These are phyloP conservation scores for Clarias platycephalus DNA, from an alignment of 2,797 vertebrate species.

Conservation along the genomic window DNA sequence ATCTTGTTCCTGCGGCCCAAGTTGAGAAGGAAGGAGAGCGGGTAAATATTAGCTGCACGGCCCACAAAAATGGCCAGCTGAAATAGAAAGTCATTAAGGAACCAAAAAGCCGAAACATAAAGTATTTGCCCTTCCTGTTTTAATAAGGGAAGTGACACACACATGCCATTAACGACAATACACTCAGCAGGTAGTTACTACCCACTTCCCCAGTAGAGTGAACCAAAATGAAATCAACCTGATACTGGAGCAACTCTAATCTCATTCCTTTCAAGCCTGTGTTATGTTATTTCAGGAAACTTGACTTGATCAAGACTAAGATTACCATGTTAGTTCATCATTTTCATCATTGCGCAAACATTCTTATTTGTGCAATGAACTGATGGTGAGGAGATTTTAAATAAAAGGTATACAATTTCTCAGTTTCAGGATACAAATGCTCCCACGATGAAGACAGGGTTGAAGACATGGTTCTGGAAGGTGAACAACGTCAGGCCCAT, in stretches of 20 bases:
- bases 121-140: constrained; percentile 1
- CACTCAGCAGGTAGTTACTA: neutral
- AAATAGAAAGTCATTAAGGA: constrained; percentile 65
- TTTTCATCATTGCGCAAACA: neutral
- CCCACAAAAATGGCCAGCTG: constrained; percentile 94
- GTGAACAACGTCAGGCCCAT: constrained; percentile 97
- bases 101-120: neutral
- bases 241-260: neutral
- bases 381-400: neutral
- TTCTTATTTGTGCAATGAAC: neutral
- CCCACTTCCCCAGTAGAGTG: constrained; percentile 10
- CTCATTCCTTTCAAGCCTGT: neutral
- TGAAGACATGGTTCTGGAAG: constrained; percentile 94
- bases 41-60: constrained; percentile 96
- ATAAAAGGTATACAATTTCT: neutral
- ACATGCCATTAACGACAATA: neutral
- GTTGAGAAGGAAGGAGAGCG: constrained; percentile 93
- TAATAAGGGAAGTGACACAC: neutral
- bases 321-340: no score
- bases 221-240: constrained; percentile 13
- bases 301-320: neutral
- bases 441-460: constrained; percentile 88
- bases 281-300: neutral
- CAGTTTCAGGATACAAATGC: constrained; percentile 90
- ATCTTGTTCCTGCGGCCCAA: constrained; percentile 94